Evolutionary conservation across 2,113 vertebrate genomes (phyloP), one percentile per base, ranked within the genome.

Genomic region (Theristicus caerulescens): DNA sequence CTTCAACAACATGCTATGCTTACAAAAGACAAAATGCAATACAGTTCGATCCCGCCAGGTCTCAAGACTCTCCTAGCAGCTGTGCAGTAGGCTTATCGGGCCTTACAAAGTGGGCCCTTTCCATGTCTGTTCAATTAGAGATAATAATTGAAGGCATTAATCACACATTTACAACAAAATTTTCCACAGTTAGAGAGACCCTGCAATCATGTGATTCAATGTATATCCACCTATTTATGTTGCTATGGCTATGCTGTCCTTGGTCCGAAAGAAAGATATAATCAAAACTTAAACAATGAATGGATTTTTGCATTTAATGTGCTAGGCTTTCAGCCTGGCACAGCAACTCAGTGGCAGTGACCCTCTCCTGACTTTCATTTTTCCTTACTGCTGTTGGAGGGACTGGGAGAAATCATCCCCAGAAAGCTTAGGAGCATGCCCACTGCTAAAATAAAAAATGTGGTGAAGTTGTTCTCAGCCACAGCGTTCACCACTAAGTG

Each of bases 291-390:
- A 92, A 91, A 97, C 73, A 98, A 96, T 93, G 83, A 93, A 82
- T 83, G 93, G 97, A 97, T 98, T 98, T 98, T 98, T 97, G 97
- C 89, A 94, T 96, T 94, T 97, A 97, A 95, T 70, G 46, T 90
- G 42, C 71, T 94, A 86, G 64, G 58, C 84, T 97, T 97, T 95
- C 82, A 92, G 74, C 80, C 91, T 96, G 94, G 76, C 82, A 86
- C 82, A 96, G 76, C 71, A 96, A 94, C 40, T 95, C 81, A 96
- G 83, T 93, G 94, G 66, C 62, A 82, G 27, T 71, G 73, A 97
- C 88, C 92, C 51, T 86, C 66, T 80, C 34, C 36, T 92, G 93
- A 97, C 86, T 97, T 95, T 46, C 11, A 62, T 91, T 96, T 96
- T 97, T 77, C 84, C 65, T 93, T 69, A 90, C 44, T 90, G 66